Base-by-base conservation (phyloP, 1,140 invertebrate genomes). In the Zaprionus ornatus region DNA sequence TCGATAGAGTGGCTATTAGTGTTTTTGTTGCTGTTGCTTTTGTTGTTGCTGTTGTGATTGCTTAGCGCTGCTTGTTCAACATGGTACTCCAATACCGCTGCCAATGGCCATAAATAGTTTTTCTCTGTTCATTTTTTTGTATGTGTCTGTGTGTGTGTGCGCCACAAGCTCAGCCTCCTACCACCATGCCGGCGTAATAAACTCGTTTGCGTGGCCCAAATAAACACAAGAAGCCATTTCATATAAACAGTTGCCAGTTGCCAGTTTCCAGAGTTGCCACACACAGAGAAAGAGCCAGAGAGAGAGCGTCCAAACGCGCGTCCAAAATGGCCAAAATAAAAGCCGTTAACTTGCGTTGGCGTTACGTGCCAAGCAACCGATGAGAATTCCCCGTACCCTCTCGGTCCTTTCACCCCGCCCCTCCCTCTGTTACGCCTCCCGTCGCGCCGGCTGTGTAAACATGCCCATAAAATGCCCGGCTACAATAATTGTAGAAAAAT, bases 41-140 rank as follows among this genome's bases (percentile, higher is more conserved):
- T 77, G 69, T 77, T 74, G 77, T 78, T 82, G 82, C 66, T 75
- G 80, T 74, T 77, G 64, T 82, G 80, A 78, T 82, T 79, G 80
- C 66, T 75, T 66, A 66, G 76, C 74, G 63, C 68, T 74, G 21
- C 50, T 76, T 69, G 68, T 79, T 66, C 71, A 80, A 83, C 76
- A 76, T 55, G 77, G 76, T 68, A 73, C 80, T 83, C 77, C 57
- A 76, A 73, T 79, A 71, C 79, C 72, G 52, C 77, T 70, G 82
- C 84, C 83, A 86, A 80, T 83, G 84, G 63, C 83, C 80, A 86
- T 86, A 86, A 86, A 86, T 86, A 86, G 84, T 87, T 86, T 48
- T 61, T 68, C 45, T 50, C 45, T 50, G 45, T 50, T 50, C 19
- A 21, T 29, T 65, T 74, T 72, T 67, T 56, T 60, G 23, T 32